Evolutionary conservation across 2,888 invertebrate species (phyloP).

Genomic region (Dioctria linearis): DNA sequence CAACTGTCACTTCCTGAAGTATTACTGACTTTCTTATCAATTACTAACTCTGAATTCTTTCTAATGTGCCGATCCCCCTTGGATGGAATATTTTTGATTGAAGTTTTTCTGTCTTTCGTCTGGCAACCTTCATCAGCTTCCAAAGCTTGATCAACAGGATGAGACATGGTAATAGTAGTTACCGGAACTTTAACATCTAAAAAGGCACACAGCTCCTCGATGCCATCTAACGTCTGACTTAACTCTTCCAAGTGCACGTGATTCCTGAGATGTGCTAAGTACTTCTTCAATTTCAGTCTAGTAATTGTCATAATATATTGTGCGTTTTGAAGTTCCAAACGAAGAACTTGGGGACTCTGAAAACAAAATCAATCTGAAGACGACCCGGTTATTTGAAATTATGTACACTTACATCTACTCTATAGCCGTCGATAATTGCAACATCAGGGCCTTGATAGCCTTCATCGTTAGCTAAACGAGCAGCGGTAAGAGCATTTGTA

Average conservation of each 20-base stretch:
- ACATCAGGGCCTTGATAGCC: slow-evolving; percentile 61
- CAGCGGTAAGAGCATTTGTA: slow-evolving; percentile 64
- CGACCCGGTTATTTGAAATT: background rate
- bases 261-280: slow-evolving; percentile 69
- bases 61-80: background rate
- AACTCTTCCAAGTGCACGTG: slow-evolving; percentile 67
- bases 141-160: slow-evolving; percentile 69
- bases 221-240: slow-evolving; percentile 71
- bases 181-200: slow-evolving; percentile 68
- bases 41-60: background rate
- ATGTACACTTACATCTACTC: slow-evolving; percentile 67
- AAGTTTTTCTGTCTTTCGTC: slow-evolving; percentile 55
- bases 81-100: background rate
- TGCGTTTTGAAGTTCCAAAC: slow-evolving; percentile 70
- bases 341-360: slow-evolving; percentile 70
- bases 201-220: slow-evolving; percentile 71
- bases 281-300: slow-evolving; percentile 69
- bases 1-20: background rate
- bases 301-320: slow-evolving; percentile 71
- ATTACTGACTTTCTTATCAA: background rate
- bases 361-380: slow-evolving; percentile 11
- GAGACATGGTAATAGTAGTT: slow-evolving; percentile 62
- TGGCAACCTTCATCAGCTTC: slow-evolving; percentile 69
- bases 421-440: slow-evolving; percentile 70
- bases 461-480: slow-evolving; percentile 64